These are phyloP conservation scores for Lytechinus pictus DNA, from an alignment of 35 echinoderm and acorn worm species.

Conservation along the genomic window DNA sequence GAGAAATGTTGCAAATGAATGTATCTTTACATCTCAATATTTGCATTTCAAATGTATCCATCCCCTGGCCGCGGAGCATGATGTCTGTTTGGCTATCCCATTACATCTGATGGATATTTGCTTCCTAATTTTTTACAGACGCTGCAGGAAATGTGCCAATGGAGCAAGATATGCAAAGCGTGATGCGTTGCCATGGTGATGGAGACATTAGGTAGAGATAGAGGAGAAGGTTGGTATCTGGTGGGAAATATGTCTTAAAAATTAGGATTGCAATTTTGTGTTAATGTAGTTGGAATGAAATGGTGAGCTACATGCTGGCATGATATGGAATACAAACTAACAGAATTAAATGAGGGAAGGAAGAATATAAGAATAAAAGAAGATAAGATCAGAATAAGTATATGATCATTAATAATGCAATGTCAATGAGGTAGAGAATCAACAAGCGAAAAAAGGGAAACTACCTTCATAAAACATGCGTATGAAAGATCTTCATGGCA, in stretches of 20 bases:
- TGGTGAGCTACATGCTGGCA: background rate
- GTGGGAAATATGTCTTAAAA: background rate
- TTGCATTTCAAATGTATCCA: background rate
- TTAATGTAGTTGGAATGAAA: too few species aligned
- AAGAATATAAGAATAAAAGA: background rate
- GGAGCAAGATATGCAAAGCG: background rate
- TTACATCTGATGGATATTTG: constrained; percentile 13
- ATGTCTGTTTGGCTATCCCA: background rate
- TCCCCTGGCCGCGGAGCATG: background rate
- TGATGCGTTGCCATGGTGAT: background rate
- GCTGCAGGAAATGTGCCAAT: background rate
- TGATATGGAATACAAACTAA: background rate
- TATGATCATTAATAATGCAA: background rate
- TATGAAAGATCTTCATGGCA: background rate
- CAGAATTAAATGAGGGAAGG: background rate
- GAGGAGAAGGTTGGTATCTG: background rate
- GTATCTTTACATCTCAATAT: constrained; percentile 4
- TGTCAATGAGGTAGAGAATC: background rate
- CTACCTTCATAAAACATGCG: too few species aligned
- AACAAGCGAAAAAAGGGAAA: background rate
- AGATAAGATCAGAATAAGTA: background rate
- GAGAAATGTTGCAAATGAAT: constrained; percentile 11
- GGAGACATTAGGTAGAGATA: background rate
- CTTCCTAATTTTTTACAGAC: background rate
- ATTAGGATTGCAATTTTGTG: background rate